phyloP scores from a whole-genome alignment of 2,888 invertebrate species.

The Lasioglossum figueresi region DNA sequence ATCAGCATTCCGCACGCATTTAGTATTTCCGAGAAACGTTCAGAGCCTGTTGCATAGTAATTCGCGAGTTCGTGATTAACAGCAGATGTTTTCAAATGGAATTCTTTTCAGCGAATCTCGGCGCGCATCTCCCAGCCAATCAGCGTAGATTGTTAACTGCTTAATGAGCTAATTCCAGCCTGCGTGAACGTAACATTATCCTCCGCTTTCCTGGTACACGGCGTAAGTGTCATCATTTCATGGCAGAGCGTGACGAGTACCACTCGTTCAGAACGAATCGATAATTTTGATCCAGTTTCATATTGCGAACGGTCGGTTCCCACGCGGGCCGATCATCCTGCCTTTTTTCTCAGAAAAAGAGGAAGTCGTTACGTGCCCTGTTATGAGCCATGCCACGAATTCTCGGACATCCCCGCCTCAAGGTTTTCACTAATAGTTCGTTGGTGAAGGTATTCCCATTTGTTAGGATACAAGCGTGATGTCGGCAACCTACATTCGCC shows the following conservation, averaged over 20 bases:
- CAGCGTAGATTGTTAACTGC: background rate
- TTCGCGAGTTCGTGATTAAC: background rate
- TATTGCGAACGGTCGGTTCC: background rate
- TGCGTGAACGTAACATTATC: background rate
- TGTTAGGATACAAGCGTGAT: constrained; percentile 11
- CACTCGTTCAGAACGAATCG: background rate
- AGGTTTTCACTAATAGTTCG: constrained; percentile 60
- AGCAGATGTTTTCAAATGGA: background rate
- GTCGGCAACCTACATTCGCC: constrained; percentile 48
- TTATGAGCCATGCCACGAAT: constrained; percentile 22
- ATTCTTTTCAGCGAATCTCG: background rate
- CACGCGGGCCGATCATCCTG: background rate
- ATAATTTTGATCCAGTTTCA: background rate
- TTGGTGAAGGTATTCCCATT: constrained; percentile 69
- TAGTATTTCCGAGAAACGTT: background rate
- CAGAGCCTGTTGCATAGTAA: background rate
- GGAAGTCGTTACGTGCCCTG: background rate
- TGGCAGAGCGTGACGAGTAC: background rate
- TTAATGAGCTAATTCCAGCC: background rate
- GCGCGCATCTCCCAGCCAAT: background rate
- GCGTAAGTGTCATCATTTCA: background rate
- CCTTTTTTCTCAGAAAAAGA: background rate
- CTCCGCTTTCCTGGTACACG: background rate
- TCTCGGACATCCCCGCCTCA: constrained; percentile 16
- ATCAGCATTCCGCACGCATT: background rate